Conservation (phyloP, 1,140 invertebrate genomes). For the Lucilia sericata region DNA sequence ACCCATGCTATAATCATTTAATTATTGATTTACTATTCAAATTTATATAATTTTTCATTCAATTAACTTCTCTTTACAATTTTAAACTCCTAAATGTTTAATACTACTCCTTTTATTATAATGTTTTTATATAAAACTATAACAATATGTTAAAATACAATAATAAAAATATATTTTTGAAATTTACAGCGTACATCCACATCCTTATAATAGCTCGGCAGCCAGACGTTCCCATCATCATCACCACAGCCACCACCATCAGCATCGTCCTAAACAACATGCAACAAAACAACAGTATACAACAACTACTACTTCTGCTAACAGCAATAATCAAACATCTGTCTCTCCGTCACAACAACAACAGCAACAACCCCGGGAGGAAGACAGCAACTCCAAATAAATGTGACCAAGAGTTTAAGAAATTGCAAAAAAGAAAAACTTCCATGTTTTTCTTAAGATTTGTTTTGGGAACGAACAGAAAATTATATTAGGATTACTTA, state of each 20-base stretch:
- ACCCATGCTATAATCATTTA: too few species aligned
- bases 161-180: not conserved
- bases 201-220: slow-evolving; percentile 49
- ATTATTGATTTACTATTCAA: not conserved
- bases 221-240: slow-evolving; percentile 43
- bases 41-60: not conserved
- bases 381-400: slow-evolving; percentile 6
- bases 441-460: too few species aligned
- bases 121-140: too few species aligned
- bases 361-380: not conserved
- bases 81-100: too few species aligned
- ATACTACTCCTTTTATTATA: too few species aligned
- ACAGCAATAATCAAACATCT: slow-evolving; percentile 19
- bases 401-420: not conserved
- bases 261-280: slow-evolving; percentile 48
- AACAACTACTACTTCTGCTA: slow-evolving; percentile 12
- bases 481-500: not conserved
- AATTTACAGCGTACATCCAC: slow-evolving; percentile 48
- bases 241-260: slow-evolving; percentile 7
- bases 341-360: not conserved
- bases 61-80: too few species aligned
- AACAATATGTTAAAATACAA: too few species aligned
- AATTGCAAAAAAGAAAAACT: slow-evolving; percentile 3
- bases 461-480: not conserved
- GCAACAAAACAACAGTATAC: not conserved